Percentiles rank a stretch among this genome's conserved stretches.
phyloP scores from a whole-genome alignment of 2,888 invertebrate genomes.

The Neuroscelio doddi region DNA sequence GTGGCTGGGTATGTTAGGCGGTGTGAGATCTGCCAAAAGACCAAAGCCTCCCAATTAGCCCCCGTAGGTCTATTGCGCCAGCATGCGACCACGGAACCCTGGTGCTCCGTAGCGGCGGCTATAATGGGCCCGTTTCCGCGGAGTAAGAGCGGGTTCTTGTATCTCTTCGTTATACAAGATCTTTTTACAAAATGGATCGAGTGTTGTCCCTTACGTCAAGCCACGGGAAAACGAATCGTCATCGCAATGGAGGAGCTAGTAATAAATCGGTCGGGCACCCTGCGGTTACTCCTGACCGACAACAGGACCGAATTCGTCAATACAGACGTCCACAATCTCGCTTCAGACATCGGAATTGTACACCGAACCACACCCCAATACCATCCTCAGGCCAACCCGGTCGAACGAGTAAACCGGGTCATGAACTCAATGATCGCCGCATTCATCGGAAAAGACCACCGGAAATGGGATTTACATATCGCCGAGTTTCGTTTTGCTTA shows the following conservation, averaged over 20 bases:
- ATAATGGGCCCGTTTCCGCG: conserved; percentile 1
- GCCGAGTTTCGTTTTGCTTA: conserved; percentile 28
- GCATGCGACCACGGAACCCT: neutral
- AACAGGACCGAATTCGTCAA: conserved; percentile 49
- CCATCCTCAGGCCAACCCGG: conserved; percentile 17
- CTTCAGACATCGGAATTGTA: neutral
- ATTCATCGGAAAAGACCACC: conserved; percentile 12
- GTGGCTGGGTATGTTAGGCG: neutral
- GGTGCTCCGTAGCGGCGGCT: neutral
- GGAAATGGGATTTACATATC: conserved; percentile 25
- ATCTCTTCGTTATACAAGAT: conserved; percentile 20
- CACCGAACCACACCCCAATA: conserved; percentile 4
- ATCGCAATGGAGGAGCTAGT: conserved; percentile 33
- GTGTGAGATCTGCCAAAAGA: conserved; percentile 2
- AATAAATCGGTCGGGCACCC: conserved; percentile 44
- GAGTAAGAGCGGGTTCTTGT: neutral
- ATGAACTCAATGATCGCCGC: conserved; percentile 20
- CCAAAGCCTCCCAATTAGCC: too few relatives aligned
- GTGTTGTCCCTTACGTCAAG: conserved; percentile 10
- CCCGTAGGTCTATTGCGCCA: too few relatives aligned
- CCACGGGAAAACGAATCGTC: conserved; percentile 17
- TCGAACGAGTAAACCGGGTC: conserved; percentile 23
- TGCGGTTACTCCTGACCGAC: conserved; percentile 44
- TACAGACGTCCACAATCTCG: neutral
- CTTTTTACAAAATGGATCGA: conserved; percentile 28